Conservation (phyloP, 2,888 invertebrate species). For the Lapara coniferarum region DNA sequence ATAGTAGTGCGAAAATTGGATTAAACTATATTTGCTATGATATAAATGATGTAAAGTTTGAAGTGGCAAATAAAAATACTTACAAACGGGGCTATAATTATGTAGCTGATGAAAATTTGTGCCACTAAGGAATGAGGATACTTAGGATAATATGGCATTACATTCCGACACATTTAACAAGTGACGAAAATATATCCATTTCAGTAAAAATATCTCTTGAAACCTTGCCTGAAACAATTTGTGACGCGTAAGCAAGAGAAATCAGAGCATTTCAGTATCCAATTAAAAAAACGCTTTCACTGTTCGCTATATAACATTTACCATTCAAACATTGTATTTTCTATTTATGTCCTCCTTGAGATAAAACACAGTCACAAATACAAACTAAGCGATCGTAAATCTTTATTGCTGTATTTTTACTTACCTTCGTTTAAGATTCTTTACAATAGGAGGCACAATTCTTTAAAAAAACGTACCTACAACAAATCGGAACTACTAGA, state of each 20-base stretch:
- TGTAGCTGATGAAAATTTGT: slow-evolving; percentile 39
- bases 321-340: no score
- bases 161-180: slow-evolving; percentile 30
- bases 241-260: slow-evolving; percentile 69
- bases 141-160: slow-evolving; percentile 31
- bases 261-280: slow-evolving; percentile 45
- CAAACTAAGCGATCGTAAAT: background rate
- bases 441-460: no score
- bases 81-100: slow-evolving; percentile 14
- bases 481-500: no score
- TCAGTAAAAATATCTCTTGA: slow-evolving; percentile 34
- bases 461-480: no score
- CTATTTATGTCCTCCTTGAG: background rate
- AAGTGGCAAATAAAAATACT: background rate
- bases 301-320: slow-evolving; percentile 1
- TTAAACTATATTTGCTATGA: background rate
- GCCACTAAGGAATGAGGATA: slow-evolving; percentile 29
- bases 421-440: no score
- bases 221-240: slow-evolving; percentile 44
- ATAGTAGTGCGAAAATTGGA: no score
- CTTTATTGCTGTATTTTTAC: no score
- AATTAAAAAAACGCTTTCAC: slow-evolving; percentile 38
- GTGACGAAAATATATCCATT: slow-evolving; percentile 32
- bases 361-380: background rate
- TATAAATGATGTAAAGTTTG: background rate